Base-by-base conservation (phyloP, 2,113 vertebrate genomes). In the Chelonoidis abingdonii region DNA sequence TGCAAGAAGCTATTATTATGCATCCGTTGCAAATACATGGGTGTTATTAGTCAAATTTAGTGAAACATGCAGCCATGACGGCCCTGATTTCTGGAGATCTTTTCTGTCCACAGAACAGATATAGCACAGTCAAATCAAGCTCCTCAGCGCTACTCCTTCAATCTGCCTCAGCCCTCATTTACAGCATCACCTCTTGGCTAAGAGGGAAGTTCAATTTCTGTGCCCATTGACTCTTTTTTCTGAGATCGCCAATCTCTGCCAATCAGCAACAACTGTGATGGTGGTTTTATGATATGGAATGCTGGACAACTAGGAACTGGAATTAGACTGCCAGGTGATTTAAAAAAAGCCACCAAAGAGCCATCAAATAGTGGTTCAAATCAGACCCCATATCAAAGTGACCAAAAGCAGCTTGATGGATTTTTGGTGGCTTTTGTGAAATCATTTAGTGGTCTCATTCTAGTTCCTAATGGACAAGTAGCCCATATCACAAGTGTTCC, bases 341-440 rank as follows among this genome's bases (percentile, higher is more conserved):
- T 47, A 38, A 13, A 57, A 44, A 24, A 86, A 80, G 16, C 12
- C 14, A 21, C 10, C 3, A 11, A 17, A 13, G 72, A 53, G 6
- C 1, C 50, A 21, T 69, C 50, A 25, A 86, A 44, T 31, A 25
- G 22, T 53, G 0, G 38, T 75, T 53, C 59, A 89, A 50, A 1
- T 75, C 53, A 24, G 2, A 6, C 0, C 1, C 17, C 1, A 0
- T 79, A 50, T 86, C 53, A 65, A 29, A 79, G 72, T 2, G 4
- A 44, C 76, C 62, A 78, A 41, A 83, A 80, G 50, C 8, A 49
- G 21, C 29, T 29, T 79, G 1, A 0, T 29, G 35, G 41, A 50
- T 3, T 6, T 75, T 78, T 50, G 1, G 24, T 65, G 52, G 19
- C 27, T 83, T 82, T n/a, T 52, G n/a, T 54, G 82, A 89, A 92